Conservation (phyloP, 2,113 vertebrate species). For the Chamaetylas fuelleborni region DNA sequence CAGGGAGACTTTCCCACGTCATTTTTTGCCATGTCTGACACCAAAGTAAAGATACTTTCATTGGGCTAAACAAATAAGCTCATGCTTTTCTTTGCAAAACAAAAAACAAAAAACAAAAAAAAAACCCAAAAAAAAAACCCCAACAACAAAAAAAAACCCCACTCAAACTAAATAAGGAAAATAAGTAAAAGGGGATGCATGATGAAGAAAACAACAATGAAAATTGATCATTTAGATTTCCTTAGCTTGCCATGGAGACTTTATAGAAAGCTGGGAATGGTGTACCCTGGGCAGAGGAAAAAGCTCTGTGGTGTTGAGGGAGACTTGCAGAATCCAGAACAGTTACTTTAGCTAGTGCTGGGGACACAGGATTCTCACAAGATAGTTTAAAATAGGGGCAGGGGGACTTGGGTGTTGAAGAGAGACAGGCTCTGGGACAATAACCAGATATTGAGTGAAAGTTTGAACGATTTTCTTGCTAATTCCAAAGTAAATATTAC, state of each 20-base stretch:
- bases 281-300: neutral
- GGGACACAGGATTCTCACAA: neutral
- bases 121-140: neutral
- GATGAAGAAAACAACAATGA: neutral
- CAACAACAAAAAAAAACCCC: neutral
- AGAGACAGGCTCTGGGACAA: neutral
- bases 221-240: neutral
- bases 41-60: neutral
- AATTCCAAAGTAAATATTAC: neutral
- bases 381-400: neutral
- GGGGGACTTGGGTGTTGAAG: neutral
- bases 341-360: neutral
- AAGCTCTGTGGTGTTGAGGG: neutral
- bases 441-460: neutral
- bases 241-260: neutral
- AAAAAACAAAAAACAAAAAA: neutral
- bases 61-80: neutral
- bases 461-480: neutral
- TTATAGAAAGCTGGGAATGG: neutral
- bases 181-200: neutral
- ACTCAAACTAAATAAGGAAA: neutral
- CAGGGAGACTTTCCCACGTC: neutral
- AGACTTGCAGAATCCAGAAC: neutral
- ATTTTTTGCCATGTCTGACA: neutral
- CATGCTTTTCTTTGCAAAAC: neutral